Evolutionary conservation across 2,113 vertebrate species (phyloP).

Genomic region (Lucifuga dentata): DNA sequence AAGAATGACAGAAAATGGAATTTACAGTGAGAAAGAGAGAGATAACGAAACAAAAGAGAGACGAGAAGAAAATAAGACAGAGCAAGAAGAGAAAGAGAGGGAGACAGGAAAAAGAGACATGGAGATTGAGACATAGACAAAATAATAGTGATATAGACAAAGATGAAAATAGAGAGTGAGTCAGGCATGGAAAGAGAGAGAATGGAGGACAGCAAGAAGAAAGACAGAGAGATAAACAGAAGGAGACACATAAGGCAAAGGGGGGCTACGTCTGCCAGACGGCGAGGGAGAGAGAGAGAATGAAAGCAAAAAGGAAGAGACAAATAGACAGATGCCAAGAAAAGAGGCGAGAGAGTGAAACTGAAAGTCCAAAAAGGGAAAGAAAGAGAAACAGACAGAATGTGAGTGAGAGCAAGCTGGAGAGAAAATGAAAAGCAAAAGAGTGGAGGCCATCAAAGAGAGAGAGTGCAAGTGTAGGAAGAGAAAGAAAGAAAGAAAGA

Average conservation of each 20-base stretch:
- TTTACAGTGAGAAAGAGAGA: background rate
- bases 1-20: background rate
- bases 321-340: background rate
- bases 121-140: slow-evolving; percentile 47
- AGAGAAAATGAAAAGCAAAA: no score
- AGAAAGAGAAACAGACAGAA: background rate
- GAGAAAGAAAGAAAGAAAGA: background rate
- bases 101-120: slow-evolving; percentile 30
- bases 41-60: background rate
- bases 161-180: slow-evolving; percentile 70
- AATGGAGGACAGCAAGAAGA: slow-evolving; percentile 58
- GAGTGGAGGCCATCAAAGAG: background rate
- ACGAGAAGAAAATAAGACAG: background rate
- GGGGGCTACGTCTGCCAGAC: background rate
- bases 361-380: background rate
- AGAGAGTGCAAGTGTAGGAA: background rate
- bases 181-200: slow-evolving; percentile 62
- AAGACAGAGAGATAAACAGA: slow-evolving; percentile 67
- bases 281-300: background rate
- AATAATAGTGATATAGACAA: slow-evolving; percentile 31
- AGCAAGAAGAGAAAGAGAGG: background rate
- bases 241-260: background rate
- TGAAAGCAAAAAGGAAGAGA: background rate
- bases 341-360: no score
- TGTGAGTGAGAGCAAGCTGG: background rate